Evolutionary conservation across 2,888 invertebrate genomes (phyloP).

Genomic region (Xestia xanthographa): DNA sequence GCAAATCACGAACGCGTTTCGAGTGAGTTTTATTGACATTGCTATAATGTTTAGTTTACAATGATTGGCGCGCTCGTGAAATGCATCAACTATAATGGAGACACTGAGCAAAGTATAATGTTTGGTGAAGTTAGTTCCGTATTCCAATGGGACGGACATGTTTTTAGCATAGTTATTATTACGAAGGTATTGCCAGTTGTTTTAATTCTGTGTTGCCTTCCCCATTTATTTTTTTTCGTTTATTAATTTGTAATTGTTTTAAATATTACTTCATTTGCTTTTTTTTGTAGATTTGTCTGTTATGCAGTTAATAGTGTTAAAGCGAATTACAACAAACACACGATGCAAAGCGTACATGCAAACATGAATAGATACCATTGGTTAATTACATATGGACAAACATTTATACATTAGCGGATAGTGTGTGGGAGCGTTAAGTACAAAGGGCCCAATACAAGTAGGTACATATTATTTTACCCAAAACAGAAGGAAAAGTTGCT

Average conservation of each 20-base stretch:
- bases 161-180: slow-evolving; percentile 49
- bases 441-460: slow-evolving; percentile 22
- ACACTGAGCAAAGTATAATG: slow-evolving; percentile 43
- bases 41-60: slow-evolving; percentile 33
- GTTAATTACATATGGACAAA: slow-evolving; percentile 59
- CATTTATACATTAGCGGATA: slow-evolving; percentile 60
- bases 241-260: background rate
- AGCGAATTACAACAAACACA: slow-evolving; percentile 71
- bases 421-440: slow-evolving; percentile 54
- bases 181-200: slow-evolving; percentile 32
- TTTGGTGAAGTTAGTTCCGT: slow-evolving; percentile 32
- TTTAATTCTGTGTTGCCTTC: slow-evolving; percentile 50
- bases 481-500: slow-evolving; percentile 14
- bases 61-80: slow-evolving; percentile 34
- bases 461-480: slow-evolving; percentile 32
- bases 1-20: slow-evolving; percentile 24
- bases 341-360: slow-evolving; percentile 80
- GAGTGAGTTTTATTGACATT: slow-evolving; percentile 30
- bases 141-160: background rate
- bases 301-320: slow-evolving; percentile 65
- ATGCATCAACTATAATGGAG: slow-evolving; percentile 27
- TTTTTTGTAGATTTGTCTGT: slow-evolving; percentile 68
- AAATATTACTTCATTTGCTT: background rate
- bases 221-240: slow-evolving; percentile 32
- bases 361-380: slow-evolving; percentile 63